Evolutionary conservation across 2,113 vertebrate species (phyloP).

Genomic region (Carassius auratus): DNA sequence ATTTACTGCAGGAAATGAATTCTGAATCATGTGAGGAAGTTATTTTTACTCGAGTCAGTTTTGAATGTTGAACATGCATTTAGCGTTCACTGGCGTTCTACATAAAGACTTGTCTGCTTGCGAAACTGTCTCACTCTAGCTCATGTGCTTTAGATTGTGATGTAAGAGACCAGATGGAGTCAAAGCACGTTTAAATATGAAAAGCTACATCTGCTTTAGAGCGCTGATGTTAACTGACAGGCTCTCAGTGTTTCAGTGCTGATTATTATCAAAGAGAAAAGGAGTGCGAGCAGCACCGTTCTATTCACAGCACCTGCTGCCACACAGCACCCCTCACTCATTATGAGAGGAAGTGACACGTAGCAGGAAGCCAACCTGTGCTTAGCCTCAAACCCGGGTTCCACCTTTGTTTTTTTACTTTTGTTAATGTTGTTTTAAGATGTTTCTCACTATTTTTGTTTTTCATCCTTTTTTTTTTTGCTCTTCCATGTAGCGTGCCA

Average conservation of each 20-base stretch:
- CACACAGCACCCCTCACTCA: background rate
- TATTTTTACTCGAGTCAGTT: conserved; percentile 65
- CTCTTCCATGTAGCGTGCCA: too few species aligned
- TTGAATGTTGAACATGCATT: conserved; percentile 32
- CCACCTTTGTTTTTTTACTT: background rate
- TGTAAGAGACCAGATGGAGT: conserved; percentile 56
- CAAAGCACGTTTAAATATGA: conserved; percentile 52
- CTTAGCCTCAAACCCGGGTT: background rate
- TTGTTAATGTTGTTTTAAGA: background rate
- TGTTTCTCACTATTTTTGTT: background rate
- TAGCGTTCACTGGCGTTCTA: background rate
- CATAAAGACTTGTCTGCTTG: background rate
- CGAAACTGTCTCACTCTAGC: background rate
- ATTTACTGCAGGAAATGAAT: conserved; percentile 66
- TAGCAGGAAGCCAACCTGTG: conserved; percentile 10
- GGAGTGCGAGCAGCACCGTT: conserved; percentile 52
- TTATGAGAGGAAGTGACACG: background rate
- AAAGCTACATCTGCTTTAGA: conserved; percentile 65
- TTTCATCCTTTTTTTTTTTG: too few species aligned
- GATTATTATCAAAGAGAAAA: conserved; percentile 67
- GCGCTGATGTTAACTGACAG: conserved; percentile 49
- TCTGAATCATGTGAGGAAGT: conserved; percentile 62
- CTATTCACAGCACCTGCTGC: conserved; percentile 23
- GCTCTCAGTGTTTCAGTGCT: conserved; percentile 51
- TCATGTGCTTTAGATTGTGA: background rate